Conservation (phyloP, 2,888 invertebrate genomes). For the Pristionchus mayeri region DNA sequence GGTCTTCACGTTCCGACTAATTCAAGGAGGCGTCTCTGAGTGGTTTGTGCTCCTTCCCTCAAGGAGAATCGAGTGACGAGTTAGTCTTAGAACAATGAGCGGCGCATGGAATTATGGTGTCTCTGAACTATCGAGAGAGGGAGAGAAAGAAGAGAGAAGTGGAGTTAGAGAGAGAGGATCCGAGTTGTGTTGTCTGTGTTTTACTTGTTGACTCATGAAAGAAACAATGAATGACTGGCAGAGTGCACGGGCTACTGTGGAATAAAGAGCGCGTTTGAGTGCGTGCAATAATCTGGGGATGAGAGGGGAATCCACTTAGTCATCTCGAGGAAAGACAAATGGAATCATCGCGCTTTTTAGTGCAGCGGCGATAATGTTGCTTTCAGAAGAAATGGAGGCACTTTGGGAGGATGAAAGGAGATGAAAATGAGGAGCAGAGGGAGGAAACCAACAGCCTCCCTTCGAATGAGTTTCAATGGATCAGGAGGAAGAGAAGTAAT, state of each 20-base stretch:
- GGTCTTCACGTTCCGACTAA: neutral
- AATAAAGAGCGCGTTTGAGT: too few species aligned
- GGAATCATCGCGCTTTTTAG: conserved; percentile 39
- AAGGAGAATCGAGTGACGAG: neutral
- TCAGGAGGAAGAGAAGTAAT: neutral
- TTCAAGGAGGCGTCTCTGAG: neutral
- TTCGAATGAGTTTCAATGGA: neutral
- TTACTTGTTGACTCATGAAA: too few species aligned
- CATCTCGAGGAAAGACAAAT: conserved; percentile 27
- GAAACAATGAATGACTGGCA: too few species aligned
- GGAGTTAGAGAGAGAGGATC: too few species aligned
- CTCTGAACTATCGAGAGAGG: neutral
- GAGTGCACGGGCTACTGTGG: too few species aligned
- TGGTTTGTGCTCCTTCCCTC: neutral
- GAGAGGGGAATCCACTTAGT: conserved; percentile 6
- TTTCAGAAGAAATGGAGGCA: conserved; percentile 36
- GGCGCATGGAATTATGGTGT: neutral
- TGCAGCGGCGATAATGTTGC: conserved; percentile 24
- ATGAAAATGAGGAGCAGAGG: neutral
- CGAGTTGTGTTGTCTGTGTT: too few species aligned
- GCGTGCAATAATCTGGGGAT: neutral
- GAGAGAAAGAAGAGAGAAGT: neutral
- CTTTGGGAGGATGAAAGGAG: conserved; percentile 10
- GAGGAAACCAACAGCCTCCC: neutral
- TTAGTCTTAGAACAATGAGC: neutral